Conservation (phyloP, 1,140 invertebrate species). For the Scaptodrosophila lebanonensis region DNA sequence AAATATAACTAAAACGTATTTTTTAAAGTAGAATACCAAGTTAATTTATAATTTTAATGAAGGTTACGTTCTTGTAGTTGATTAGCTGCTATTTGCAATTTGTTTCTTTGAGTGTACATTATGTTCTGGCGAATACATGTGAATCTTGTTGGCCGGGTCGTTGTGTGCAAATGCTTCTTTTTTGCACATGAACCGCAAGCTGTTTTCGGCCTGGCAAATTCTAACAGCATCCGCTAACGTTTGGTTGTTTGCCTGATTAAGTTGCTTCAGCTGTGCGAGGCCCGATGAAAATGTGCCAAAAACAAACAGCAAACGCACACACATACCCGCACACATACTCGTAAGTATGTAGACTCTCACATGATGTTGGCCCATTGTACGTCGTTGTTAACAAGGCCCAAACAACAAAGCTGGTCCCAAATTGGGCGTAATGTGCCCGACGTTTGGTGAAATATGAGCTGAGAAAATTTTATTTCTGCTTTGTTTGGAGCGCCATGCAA, state of each 20-base stretch:
- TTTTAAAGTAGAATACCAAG: no score
- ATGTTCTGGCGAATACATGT: no score
- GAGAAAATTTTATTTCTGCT: conserved; percentile 68
- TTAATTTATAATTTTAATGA: no score
- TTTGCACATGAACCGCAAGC: conserved; percentile 18
- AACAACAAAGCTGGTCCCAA: conserved; percentile 44
- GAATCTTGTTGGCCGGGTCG: conserved; percentile 13
- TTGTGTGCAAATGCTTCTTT: no score
- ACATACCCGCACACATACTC: not conserved
- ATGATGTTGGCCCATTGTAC: conserved; percentile 65
- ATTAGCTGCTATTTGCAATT: no score
- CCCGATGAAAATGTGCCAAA: conserved; percentile 50
- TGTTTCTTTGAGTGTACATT: no score
- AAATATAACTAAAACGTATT: no score
- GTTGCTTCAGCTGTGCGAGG: conserved; percentile 42
- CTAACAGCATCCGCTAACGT: conserved; percentile 63
- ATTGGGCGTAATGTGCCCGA: conserved; percentile 67
- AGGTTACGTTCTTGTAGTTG: no score
- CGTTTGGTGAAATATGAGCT: conserved; percentile 65
- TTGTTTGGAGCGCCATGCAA: conserved; percentile 29
- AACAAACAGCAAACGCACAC: conserved; percentile 36
- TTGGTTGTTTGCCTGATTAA: conserved; percentile 60
- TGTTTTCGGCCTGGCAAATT: conserved; percentile 33
- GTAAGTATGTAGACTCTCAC: no score
- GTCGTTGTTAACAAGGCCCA: conserved; percentile 66